These are phyloP conservation scores for Cynopterus sphinx DNA, from an alignment of 2,797 vertebrate genomes.

Conservation along the genomic window DNA sequence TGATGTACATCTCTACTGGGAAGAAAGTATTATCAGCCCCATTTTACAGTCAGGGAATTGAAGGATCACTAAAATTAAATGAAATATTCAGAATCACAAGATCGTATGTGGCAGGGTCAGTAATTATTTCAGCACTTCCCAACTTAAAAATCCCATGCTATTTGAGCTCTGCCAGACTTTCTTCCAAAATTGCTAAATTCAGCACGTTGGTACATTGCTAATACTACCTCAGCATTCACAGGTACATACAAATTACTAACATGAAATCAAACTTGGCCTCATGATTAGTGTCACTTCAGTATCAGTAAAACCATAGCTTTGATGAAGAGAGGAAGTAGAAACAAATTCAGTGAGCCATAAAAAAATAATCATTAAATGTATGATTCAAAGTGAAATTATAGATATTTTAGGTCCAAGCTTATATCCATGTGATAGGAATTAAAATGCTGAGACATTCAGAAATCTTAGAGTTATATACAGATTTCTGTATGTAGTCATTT, in stretches of 20 bases:
- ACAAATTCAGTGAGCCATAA: slow-evolving; percentile 20
- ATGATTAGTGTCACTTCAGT: neutral
- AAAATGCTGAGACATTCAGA: slow-evolving; percentile 44
- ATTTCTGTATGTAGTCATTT: neutral
- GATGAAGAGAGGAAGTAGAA: neutral
- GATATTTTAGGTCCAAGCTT: slow-evolving; percentile 46
- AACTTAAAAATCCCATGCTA: neutral
- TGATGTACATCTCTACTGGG: neutral
- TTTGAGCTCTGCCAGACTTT: neutral
- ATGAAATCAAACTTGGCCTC: slow-evolving; percentile 28
- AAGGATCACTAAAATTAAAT: neutral
- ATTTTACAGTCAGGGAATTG: slow-evolving; percentile 11
- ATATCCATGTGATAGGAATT: neutral
- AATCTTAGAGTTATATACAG: neutral
- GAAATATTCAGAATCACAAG: neutral
- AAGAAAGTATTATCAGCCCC: neutral
- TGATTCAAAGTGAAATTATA: slow-evolving; percentile 37
- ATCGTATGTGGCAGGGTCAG: neutral
- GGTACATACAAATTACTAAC: neutral
- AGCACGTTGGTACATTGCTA: neutral
- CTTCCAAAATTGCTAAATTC: neutral
- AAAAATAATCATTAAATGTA: slow-evolving; percentile 48
- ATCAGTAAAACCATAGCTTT: neutral
- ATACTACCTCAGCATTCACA: neutral
- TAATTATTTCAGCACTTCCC: neutral